Base-by-base conservation (phyloP, 2,797 vertebrate species). In the Australoheros facetus region DNA sequence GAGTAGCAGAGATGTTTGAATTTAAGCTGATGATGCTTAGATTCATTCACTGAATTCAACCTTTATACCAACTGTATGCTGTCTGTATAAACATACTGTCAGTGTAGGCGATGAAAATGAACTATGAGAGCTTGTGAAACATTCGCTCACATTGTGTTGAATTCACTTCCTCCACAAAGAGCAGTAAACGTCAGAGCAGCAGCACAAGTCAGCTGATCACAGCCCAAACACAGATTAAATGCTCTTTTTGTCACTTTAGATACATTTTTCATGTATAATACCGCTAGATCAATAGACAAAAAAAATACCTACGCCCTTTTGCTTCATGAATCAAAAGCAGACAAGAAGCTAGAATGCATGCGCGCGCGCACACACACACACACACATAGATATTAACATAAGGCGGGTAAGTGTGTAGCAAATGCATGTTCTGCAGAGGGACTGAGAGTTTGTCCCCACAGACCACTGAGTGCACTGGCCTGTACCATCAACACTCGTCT, bases 401-500 rank as follows among this genome's bases (percentile, higher is more conserved):
- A 80, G 72, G 56, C n/a, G 75, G 57, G 55, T 16, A 23, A 19
- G 7, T 60, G 62, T 57, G 60, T 21, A 60, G 32, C 48, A 30
- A 17, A 55, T 79, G 73, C 51, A 56, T 37, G 64, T 16, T 77
- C 39, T 72, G 64, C 77, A 73, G 56, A 77, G 70, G 71, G 71
- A 81, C 71, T 55, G 54, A 9, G 45, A 55, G 58, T 51, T 42
- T 57, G 58, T 84, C 80, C 82, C 82, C 71, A 39, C 80, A 79
- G 81, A 84, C 80, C 14, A 56, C 23, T 1, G 34, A 81, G 17
- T 74, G 83, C 76, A 70, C 0, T 70, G 39, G 53, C 78, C 73
- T 60, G 60, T 80, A 56, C 66, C 23, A 1, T 81, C 83, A 86
- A 88, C 76, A 74, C 72, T 75, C 75, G 26, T 81, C 55, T 88